These are phyloP conservation scores for Oreohelix idahoensis DNA, from an alignment of 1,140 invertebrate species.

Conservation along the genomic window DNA sequence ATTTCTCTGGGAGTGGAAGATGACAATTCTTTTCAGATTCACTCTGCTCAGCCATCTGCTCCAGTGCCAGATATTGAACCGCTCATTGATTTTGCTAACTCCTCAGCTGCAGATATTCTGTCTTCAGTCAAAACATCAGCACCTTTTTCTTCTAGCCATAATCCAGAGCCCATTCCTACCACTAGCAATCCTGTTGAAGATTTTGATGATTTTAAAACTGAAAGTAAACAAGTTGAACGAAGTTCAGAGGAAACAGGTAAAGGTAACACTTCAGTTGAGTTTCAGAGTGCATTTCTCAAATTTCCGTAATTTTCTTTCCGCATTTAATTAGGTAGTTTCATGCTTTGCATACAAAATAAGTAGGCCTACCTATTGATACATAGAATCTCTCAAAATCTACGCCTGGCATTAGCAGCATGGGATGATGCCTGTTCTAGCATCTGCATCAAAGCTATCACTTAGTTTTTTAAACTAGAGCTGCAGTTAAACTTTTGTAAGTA, in stretches of 20 bases:
- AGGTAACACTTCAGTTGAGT: not conserved
- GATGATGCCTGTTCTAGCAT: not conserved
- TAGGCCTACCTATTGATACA: no score
- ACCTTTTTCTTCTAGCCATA: conserved; percentile 14
- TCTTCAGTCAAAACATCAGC: conserved; percentile 6
- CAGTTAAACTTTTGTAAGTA: no score
- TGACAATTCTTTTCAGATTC: conserved; percentile 24
- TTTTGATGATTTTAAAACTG: not conserved
- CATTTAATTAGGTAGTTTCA: no score
- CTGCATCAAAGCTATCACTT: no score
- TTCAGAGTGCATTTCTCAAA: conserved; percentile 12
- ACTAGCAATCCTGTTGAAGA: not conserved
- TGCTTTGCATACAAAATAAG: no score
- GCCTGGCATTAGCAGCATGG: no score
- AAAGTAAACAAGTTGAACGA: conserved; percentile 20
- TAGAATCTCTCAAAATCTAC: no score
- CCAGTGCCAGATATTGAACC: conserved; percentile 48
- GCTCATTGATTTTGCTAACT: conserved; percentile 37
- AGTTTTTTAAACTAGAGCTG: no score
- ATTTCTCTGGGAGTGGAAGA: conserved; percentile 51
- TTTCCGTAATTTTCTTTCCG: no score
- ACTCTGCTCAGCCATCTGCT: conserved; percentile 42
- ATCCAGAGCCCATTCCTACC: conserved; percentile 13
- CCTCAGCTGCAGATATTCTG: conserved; percentile 7
- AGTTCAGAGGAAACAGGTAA: not conserved